Evolutionary conservation across 2,113 vertebrate species (phyloP), one percentile per base, ranked within the genome.

Genomic region (Craseonycteris thonglongyai): DNA sequence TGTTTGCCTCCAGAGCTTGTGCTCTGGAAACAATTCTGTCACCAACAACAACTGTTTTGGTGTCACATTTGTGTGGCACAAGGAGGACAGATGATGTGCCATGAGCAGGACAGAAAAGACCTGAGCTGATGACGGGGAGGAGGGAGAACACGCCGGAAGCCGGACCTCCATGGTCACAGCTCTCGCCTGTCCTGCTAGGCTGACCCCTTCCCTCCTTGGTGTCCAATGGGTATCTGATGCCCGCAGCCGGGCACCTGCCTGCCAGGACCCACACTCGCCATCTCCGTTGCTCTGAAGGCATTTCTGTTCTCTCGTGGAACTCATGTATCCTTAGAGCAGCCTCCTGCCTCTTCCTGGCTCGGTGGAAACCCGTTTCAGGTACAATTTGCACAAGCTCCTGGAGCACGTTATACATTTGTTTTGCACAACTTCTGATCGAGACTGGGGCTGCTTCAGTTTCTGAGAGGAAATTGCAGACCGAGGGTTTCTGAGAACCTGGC

Each of bases 401-500:
- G 54, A 28, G 74, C 15, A 1, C 42, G 21, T 16, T 0, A 4
- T 26, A 5, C n/a, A 2, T 47, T 42, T 28, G 79, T 45, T 74
- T 40, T 47, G 35, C 1, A 6, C 2, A 5, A 2, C 40, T 45
- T 80, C 76, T 54, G 54, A 35, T 18, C n/a, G 2, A 18, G 24
- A 3, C 9, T 3, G 18, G 24, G 66, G 28, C 47, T 9, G 13
- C 42, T 14, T 12, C 11, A 0, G 18, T 49, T 76, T 45, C 63
- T 2, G 10, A 63, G 28, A 45, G 78, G 74, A 89, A 75, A 19
- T 22, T 21, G 22, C 42, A 33, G 22, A 7, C 22, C 1, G 56
- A 63, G 66, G 58, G 35, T 80, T 76, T 90, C 93, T 85, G 85
- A 72, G 91, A 74, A 74, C 74, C 47, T 9, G 14, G 22, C 21